phyloP scores from a whole-genome alignment of 2,797 vertebrate genomes.

The Myoxocephalus aenaeus region DNA sequence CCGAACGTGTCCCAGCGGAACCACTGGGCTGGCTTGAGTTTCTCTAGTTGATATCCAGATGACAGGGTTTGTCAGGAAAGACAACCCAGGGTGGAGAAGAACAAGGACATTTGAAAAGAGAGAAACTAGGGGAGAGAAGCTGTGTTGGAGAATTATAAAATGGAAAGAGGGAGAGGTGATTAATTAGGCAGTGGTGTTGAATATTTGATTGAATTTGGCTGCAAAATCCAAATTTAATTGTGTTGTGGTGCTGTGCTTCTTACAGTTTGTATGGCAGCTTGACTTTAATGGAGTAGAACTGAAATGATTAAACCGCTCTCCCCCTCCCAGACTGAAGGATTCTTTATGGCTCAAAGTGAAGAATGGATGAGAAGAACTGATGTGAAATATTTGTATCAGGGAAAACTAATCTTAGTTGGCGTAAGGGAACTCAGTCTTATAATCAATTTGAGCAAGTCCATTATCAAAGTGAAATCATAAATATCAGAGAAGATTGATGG shows the following conservation, averaged over 20 bases:
- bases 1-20: conserved; percentile 9
- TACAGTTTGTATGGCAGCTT: conserved; percentile 56
- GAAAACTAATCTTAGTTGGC: conserved; percentile 62
- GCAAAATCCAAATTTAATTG: conserved; percentile 56
- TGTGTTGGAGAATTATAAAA: conserved; percentile 26
- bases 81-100: conserved; percentile 9
- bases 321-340: conserved; percentile 34
- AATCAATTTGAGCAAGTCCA: conserved; percentile 58
- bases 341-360: conserved; percentile 59
- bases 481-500: conserved; percentile 40
- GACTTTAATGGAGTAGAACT: conserved; percentile 68
- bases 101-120: conserved; percentile 30
- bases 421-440: conserved; percentile 43
- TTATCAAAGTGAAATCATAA: conserved; percentile 51
- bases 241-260: conserved; percentile 52
- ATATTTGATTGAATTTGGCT: conserved; percentile 70
- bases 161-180: conserved; percentile 37
- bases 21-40: conserved; percentile 17
- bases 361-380: conserved; percentile 37
- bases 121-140: conserved; percentile 11
- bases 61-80: conserved; percentile 33
- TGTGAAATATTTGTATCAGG: conserved; percentile 63
- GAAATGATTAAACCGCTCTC: conserved; percentile 59
- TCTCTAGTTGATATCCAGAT: conserved; percentile 32
- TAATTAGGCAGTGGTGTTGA: conserved; percentile 57